Evolutionary conservation across 2,888 invertebrate species (phyloP).

Genomic region (Netelia virgata): DNA sequence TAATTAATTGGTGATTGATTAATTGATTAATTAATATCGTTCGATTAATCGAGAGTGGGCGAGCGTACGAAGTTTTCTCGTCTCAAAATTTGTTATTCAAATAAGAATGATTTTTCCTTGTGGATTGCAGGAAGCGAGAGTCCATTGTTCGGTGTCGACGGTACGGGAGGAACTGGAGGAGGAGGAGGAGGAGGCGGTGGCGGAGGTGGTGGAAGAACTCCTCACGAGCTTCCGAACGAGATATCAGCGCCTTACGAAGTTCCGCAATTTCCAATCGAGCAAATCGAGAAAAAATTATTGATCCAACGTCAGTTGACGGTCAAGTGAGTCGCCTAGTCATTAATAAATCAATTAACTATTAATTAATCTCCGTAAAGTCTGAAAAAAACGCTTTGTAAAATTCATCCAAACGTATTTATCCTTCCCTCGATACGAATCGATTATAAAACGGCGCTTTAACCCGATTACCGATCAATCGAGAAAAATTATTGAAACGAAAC

Average conservation of each 20-base stretch:
- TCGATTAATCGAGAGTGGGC: background rate
- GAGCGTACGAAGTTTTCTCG: background rate
- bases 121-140: constrained; percentile 90
- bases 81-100: background rate
- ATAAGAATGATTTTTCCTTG: constrained; percentile 55
- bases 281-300: constrained; percentile 96
- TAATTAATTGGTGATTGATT: no score
- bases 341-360: background rate
- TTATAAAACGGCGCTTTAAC: no score
- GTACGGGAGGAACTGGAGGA: constrained; percentile 76
- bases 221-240: constrained; percentile 91
- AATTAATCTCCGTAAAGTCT: background rate
- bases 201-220: constrained; percentile 80
- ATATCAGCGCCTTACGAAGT: constrained; percentile 98
- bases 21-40: background rate
- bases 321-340: constrained; percentile 88
- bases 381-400: no score
- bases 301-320: constrained; percentile 95
- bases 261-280: constrained; percentile 99
- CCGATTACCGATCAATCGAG: no score
- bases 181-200: constrained; percentile 80
- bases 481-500: no score
- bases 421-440: no score
- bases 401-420: no score
- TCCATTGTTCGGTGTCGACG: constrained; percentile 87